These are phyloP conservation scores for Microchrysa polita DNA, from an alignment of 2,888 invertebrate species.

Conservation along the genomic window DNA sequence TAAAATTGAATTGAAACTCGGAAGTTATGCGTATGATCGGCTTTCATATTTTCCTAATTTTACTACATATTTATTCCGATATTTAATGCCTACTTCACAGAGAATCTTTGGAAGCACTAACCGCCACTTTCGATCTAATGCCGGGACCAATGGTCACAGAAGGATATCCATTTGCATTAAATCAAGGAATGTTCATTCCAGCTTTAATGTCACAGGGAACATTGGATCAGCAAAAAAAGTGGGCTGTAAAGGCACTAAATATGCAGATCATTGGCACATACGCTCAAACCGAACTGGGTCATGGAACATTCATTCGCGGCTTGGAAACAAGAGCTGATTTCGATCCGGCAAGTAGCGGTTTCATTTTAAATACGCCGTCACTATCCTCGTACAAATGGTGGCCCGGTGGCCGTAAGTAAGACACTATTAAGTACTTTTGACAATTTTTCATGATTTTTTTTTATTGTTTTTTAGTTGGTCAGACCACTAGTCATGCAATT, in stretches of 20 bases:
- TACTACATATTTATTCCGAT: neutral
- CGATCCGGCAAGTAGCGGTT: conserved; percentile 82
- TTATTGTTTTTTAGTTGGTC: conserved; percentile 76
- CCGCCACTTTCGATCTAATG: neutral
- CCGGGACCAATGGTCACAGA: conserved; percentile 62
- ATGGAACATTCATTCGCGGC: conserved; percentile 92
- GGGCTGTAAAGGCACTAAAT: conserved; percentile 85
- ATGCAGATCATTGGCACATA: conserved; percentile 92
- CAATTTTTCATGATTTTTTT: neutral
- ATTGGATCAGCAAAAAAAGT: conserved; percentile 86
- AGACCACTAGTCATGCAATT: conserved; percentile 90
- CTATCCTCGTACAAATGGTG: conserved; percentile 95
- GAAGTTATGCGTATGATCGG: neutral
- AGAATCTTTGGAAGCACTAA: conserved; percentile 60
- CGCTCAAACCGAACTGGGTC: conserved; percentile 96
- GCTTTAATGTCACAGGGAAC: conserved; percentile 89
- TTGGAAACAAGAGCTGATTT: conserved; percentile 94
- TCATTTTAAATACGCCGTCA: conserved; percentile 86
- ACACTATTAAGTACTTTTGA: neutral
- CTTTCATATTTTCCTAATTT: no score
- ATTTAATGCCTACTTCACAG: conserved; percentile 52
- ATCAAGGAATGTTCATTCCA: conserved; percentile 93
- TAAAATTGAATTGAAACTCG: neutral
- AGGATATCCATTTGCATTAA: conserved; percentile 71
- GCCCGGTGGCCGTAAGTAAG: conserved; percentile 87